Conservation (phyloP, 2,113 vertebrate genomes). For the Rhea pennata region DNA sequence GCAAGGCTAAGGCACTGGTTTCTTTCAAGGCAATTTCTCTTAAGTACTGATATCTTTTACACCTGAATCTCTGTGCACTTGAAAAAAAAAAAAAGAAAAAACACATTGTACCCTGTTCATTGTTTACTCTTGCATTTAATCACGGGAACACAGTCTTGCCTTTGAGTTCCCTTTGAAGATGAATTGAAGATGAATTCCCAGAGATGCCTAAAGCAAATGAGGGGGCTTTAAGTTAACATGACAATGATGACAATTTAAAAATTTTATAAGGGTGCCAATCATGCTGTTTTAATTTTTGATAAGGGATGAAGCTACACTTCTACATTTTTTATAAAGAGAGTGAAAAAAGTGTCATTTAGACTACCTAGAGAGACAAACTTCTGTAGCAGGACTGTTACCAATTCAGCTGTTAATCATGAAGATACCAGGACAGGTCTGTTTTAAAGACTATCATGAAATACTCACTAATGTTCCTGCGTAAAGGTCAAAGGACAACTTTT, state of each 20-base stretch:
- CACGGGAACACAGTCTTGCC: not conserved
- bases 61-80: not conserved
- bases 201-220: not conserved
- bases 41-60: not conserved
- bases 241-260: constrained; percentile 38
- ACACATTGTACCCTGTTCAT: not conserved
- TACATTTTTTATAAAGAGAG: constrained; percentile 39
- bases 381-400: not conserved
- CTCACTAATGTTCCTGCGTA: not conserved
- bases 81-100: not conserved
- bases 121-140: not conserved
- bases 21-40: not conserved
- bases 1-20: not conserved
- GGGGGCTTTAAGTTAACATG: not conserved
- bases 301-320: constrained; percentile 6
- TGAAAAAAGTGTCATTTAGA: not conserved
- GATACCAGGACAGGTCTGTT: not conserved
- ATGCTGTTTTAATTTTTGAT: constrained; percentile 48
- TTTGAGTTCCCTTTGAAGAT: constrained; percentile 27
- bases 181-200: not conserved
- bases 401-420: not conserved
- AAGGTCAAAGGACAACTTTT: not conserved
- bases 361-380: constrained; percentile 14
- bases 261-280: constrained; percentile 32
- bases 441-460: not conserved